Evolutionary conservation across 2,113 vertebrate species (phyloP).

Genomic region (Macheiramphus alcinus): DNA sequence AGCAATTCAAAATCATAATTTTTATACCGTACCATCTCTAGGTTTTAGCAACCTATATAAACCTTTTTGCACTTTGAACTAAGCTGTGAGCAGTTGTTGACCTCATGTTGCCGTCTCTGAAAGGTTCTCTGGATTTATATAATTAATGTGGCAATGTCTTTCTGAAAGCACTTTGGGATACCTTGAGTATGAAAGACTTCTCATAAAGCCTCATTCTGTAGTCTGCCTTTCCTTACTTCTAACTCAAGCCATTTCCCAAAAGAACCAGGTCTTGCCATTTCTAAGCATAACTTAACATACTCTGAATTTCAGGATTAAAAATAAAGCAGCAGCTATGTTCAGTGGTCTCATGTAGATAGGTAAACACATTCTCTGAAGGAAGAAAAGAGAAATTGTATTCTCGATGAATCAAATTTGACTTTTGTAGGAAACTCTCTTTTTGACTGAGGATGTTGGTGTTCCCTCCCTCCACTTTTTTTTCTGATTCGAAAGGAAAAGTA

Average conservation of each 20-base stretch:
- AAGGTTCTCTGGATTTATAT: not conserved
- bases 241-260: not conserved
- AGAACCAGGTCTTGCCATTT: not conserved
- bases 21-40: rapidly evolving
- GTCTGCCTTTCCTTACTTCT: not conserved
- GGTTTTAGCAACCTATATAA: not conserved
- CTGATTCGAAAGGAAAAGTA: not conserved
- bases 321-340: not conserved
- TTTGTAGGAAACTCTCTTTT: not conserved
- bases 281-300: not conserved
- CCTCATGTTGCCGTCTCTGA: not conserved
- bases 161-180: not conserved
- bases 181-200: not conserved
- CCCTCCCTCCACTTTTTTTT: not conserved
- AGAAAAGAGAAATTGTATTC: not conserved
- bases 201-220: not conserved
- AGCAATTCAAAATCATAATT: not conserved
- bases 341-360: not conserved
- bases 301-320: not conserved
- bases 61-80: not conserved
- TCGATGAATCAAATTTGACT: not conserved
- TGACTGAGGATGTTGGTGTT: not conserved
- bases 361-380: not conserved
- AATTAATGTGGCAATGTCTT: not conserved
- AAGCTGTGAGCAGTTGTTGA: not conserved